phyloP scores from a whole-genome alignment of 1,140 invertebrate species.

The Drosophila lowei region DNA sequence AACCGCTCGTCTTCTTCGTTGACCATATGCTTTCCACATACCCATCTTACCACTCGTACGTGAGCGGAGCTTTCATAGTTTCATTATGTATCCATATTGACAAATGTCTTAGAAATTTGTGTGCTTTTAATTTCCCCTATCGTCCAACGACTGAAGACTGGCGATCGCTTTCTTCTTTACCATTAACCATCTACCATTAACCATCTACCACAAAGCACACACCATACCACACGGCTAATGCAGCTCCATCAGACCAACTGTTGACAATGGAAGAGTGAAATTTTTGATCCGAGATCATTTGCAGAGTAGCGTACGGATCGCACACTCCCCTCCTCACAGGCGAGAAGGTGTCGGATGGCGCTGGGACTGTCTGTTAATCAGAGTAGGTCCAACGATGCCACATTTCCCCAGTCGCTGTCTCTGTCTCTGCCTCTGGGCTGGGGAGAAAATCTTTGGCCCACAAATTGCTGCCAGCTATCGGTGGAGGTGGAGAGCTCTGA shows the following conservation, averaged over 20 bases:
- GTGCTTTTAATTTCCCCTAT: constrained; percentile 43
- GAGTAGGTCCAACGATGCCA: constrained; percentile 48
- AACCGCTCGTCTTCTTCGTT: neutral
- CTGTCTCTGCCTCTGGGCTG: neutral
- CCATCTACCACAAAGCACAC: neutral
- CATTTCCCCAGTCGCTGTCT: constrained; percentile 21
- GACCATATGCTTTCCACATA: constrained; percentile 20
- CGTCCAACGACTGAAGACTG: neutral
- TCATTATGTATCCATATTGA: constrained; percentile 65
- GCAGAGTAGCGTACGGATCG: constrained; percentile 2
- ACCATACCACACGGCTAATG: neutral
- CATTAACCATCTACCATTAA: constrained; percentile 10
- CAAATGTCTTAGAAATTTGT: constrained; percentile 52
- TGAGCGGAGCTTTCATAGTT: constrained; percentile 55
- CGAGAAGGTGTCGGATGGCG: constrained; percentile 22
- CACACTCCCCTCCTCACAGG: neutral
- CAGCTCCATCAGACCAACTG: constrained; percentile 1
- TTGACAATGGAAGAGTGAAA: constrained; percentile 46
- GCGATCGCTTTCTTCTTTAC: constrained; percentile 53
- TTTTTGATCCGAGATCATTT: constrained; percentile 25
- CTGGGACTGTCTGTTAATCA: constrained; percentile 46
- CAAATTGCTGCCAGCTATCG: constrained; percentile 19
- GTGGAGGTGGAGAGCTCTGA: constrained; percentile 41
- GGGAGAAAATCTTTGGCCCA: constrained; percentile 41
- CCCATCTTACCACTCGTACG: constrained; percentile 7